Base-by-base conservation (phyloP, 2,888 invertebrate genomes). In the Acholoe squamosa region DNA sequence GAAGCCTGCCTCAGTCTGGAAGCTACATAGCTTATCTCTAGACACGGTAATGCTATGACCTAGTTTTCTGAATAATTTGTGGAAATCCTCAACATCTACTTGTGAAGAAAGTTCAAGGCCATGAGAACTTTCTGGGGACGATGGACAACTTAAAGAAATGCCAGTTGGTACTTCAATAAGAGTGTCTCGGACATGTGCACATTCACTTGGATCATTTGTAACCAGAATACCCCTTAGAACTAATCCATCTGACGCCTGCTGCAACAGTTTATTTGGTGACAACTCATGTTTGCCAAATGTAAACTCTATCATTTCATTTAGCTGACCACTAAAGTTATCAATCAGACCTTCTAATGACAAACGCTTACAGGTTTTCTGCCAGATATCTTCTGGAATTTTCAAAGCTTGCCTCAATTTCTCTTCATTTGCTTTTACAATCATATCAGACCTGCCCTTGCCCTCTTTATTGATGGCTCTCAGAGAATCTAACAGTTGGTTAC, bases 241-340 rank as follows among this genome's bases (percentile, higher is more conserved):
- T n/a, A 80, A 43, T 10, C 80, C 80, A 80, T 34, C 80, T 34
- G 80, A 80, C 34, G 80, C 80, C 22, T 19, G 19, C 43, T 80
- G 34, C 16, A 80, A 34, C 34, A 80, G 34, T 43, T 43, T 1
- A 33, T 22, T 22, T 10, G 43, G n/a, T 43, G 80, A 80, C 80
- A 80, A 43, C 34, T 80, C 80, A 80, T 19, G 0, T 19, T n/a
- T 33, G 43, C 33, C 43, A 22, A 34, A 34, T 33, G 80, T 12
- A 10, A 43, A 19, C 19, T 76, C 16, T 5, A 25, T 3, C 14
- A 80, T 19, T 0, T 80, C 19, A 33, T 34, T 34, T 33, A 80
- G 14, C 16, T 80, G 14, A 43, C 34, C 16, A 22, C 22, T 80
- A 22, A 80, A 80, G 12, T 43, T 80, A n/a, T 19, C 43, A 43